Evolutionary conservation across 30 jellyfish, hydroid and myxozoan genomes (phyloP), one percentile per base, ranked within the genome.

Genomic region (Aurelia aurita complex sp. Pacific): DNA sequence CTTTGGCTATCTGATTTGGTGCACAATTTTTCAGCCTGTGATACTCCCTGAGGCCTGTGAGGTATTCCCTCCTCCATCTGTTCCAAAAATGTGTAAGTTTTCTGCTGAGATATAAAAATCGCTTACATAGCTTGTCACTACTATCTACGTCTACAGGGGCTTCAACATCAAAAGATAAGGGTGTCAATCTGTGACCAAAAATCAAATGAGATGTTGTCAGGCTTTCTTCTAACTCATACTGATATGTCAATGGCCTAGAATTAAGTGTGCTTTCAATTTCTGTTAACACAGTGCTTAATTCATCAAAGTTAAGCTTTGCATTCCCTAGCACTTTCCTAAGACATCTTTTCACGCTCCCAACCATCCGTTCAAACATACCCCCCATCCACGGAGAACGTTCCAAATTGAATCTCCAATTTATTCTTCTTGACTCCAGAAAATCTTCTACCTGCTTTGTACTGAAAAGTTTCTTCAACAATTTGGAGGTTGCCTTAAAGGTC

Each of bases 31-130:
- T 23, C 54, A 61, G 77, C 59, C 65, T 77, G 63, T 61, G 64
- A 61, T 60, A 57, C 50, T 73, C 87, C 59, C 93, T 83, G 81
- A 72, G 43, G 33, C 32, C 79, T 1, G 88, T 61, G 23, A 77
- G 12, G 65, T 77, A 77, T 62, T 77, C 78, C 19, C 38, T 57
- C 29, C 79, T 33, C 88, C 88, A 77, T 46, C 88, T 57, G 18
- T 77, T 77, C 88, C 88, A 77, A 61, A 77, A 75, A 54, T 75
- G 74, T 17, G 19, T n/a, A 13, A 75, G 85, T 23, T 23, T 75
- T 75, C 74, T 75, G 59, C 81, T 23, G 43, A 77, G 66, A 62
- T 77, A 77, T 54, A 77, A 60, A 77, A 77, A 77, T 77, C 88
- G 62, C 62, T 77, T 77, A 13, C 38, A 6, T n/a, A 77, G 38